A percentile compares a stretch with the other conserved stretches of the same genome.
Evolutionary conservation across 2,797 vertebrate species (phyloP).

Genomic region (Odontamblyopus lacepedii): DNA sequence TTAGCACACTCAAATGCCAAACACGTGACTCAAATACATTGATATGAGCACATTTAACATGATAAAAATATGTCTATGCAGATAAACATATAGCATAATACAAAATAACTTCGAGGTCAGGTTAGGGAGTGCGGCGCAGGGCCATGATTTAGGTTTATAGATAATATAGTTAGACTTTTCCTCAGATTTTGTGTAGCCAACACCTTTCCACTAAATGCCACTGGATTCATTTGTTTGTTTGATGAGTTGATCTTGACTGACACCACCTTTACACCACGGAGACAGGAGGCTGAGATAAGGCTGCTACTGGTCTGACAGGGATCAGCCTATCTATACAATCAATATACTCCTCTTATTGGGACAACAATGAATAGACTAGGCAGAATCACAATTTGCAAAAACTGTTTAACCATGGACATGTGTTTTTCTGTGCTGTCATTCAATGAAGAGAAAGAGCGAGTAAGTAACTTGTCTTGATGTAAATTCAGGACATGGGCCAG

Average conservation of each 20-base stretch:
- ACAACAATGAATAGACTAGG: constrained; percentile 27
- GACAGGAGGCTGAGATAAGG: constrained; percentile 49
- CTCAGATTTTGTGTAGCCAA: background rate
- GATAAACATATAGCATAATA: too few relatives aligned
- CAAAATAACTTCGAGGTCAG: too few relatives aligned
- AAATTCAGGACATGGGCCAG: background rate
- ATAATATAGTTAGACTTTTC: too few relatives aligned
- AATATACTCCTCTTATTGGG: constrained; percentile 8
- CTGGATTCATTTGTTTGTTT: constrained; percentile 41
- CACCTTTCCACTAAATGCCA: constrained; percentile 38
- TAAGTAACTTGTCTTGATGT: constrained; percentile 1
- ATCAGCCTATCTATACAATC: constrained; percentile 35
- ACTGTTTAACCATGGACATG: constrained; percentile 29
- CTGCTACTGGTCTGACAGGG: constrained; percentile 27
- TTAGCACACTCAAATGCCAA: too few relatives aligned
- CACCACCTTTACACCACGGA: constrained; percentile 47
- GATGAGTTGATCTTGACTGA: constrained; percentile 50
- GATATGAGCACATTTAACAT: too few relatives aligned
- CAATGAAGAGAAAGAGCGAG: constrained; percentile 21
- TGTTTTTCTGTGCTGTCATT: constrained; percentile 20
- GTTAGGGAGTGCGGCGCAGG: too few relatives aligned
- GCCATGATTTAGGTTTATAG: background rate
- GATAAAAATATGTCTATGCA: too few relatives aligned
- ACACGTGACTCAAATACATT: too few relatives aligned
- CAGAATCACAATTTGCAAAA: constrained; percentile 22